These are phyloP conservation scores for Cinclus mexicanus DNA, from an alignment of 2,113 vertebrate genomes.

Conservation along the genomic window DNA sequence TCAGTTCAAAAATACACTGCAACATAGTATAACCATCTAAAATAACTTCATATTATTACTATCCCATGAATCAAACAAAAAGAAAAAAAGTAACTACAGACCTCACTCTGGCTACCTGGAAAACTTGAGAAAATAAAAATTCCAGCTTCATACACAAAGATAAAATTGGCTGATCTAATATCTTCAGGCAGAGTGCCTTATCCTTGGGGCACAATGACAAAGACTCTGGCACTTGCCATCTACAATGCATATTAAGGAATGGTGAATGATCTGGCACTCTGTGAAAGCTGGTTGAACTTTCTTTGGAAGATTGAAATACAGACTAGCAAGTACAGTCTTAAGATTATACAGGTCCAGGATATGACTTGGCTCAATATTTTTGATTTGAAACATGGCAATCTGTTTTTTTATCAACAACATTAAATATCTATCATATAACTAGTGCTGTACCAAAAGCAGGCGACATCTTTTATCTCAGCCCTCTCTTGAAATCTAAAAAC, in stretches of 20 bases:
- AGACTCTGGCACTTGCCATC: constrained; percentile 8
- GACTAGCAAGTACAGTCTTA: neutral
- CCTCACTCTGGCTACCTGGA: neutral
- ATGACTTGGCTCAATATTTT: neutral
- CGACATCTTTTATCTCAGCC: neutral
- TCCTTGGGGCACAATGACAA: constrained; percentile 31
- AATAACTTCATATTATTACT: constrained; percentile 18
- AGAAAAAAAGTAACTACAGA: neutral
- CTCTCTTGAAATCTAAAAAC: neutral
- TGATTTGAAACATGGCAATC: neutral
- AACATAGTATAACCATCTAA: neutral
- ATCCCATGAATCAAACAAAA: neutral
- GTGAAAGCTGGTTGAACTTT: neutral
- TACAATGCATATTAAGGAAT: neutral
- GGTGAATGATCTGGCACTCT: neutral
- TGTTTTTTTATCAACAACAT: neutral
- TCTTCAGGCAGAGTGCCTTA: constrained; percentile 33
- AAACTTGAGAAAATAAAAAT: constrained; percentile 27
- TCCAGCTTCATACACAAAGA: constrained; percentile 10
- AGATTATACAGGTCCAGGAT: neutral
- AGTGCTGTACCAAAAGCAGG: neutral
- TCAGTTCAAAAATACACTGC: neutral
- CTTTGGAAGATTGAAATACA: neutral
- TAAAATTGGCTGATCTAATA: constrained; percentile 35
- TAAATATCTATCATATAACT: neutral